These are phyloP conservation scores for Corvus moneduloides DNA, from an alignment of 2,113 vertebrate species.

Conservation along the genomic window DNA sequence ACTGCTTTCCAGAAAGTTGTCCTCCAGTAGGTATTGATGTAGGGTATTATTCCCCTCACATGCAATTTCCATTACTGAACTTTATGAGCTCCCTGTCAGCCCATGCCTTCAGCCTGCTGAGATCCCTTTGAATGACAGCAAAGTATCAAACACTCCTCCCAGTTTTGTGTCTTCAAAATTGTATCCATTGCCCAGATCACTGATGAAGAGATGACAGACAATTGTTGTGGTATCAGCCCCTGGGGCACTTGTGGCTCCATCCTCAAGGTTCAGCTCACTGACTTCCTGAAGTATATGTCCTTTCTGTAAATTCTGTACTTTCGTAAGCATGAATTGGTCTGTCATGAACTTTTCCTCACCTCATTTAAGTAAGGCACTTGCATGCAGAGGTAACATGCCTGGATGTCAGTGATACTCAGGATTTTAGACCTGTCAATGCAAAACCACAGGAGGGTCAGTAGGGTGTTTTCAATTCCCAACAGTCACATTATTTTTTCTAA, in stretches of 20 bases:
- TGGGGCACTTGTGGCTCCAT: not conserved
- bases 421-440: not conserved
- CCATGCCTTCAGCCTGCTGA: not conserved
- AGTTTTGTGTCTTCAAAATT: not conserved
- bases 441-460: not conserved
- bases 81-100: not conserved
- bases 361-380: not conserved
- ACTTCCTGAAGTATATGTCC: not conserved
- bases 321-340: not conserved
- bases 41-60: not conserved
- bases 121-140: not conserved
- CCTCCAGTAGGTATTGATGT: not conserved
- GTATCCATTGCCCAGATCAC: not conserved
- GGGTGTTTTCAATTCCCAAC: not conserved
- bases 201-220: not conserved
- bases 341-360: not conserved
- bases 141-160: not conserved
- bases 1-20: not conserved
- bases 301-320: not conserved
- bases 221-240: not conserved
- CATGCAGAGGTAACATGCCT: not conserved
- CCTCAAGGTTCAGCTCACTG: not conserved
- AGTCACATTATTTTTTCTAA: not conserved
- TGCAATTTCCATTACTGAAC: not conserved
- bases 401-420: not conserved